phyloP scores from a whole-genome alignment of 2,797 vertebrate genomes.

The Percopsis omiscomaycus region DNA sequence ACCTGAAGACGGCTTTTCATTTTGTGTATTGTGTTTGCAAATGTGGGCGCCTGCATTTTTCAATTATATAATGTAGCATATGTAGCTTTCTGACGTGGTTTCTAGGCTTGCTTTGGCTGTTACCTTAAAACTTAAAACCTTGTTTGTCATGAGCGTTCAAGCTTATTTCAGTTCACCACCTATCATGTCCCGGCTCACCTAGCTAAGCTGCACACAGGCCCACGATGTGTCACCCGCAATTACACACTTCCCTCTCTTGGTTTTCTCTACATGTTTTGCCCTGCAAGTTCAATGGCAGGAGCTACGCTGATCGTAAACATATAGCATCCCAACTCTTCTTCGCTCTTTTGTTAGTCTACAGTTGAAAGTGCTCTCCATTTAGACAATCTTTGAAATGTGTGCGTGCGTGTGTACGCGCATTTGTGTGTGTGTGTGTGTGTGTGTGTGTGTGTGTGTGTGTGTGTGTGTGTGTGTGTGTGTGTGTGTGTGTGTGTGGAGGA shows the following conservation, averaged over 20 bases:
- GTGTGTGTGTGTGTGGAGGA: constrained; percentile 8
- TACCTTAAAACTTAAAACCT: no score
- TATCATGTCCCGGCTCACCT: constrained; percentile 19
- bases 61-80: not conserved
- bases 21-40: no score
- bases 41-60: not conserved
- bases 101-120: no score
- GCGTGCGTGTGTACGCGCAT: not conserved
- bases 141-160: not conserved
- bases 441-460: constrained; percentile 15
- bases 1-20: constrained; percentile 13
- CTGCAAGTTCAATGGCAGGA: constrained; percentile 18
- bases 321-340: constrained; percentile 19
- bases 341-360: constrained; percentile 19
- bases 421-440: not conserved
- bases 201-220: constrained; percentile 14
- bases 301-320: constrained; percentile 6
- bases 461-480: constrained; percentile 16
- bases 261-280: constrained; percentile 10
- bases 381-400: constrained; percentile 14
- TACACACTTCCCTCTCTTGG: constrained; percentile 19
- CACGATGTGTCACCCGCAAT: constrained; percentile 24
- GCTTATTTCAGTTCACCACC: constrained; percentile 19
- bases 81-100: no score
- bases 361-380: constrained; percentile 15